phyloP scores from a whole-genome alignment of 1,140 invertebrate species.

The Diprion similis region DNA sequence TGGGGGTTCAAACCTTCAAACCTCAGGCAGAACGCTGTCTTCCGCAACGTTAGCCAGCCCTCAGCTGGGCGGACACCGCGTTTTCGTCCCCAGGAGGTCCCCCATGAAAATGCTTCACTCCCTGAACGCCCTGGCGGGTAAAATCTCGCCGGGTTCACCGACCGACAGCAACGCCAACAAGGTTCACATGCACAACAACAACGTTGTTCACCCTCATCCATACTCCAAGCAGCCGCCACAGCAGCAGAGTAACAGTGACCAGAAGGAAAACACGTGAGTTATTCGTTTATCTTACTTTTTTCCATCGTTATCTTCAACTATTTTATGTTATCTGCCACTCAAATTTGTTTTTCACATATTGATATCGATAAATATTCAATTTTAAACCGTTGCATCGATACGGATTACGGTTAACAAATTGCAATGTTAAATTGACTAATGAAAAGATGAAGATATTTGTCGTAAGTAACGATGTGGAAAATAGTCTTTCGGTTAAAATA shows the following conservation, averaged over 20 bases:
- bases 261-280: conserved; percentile 60
- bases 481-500: no score
- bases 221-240: conserved; percentile 53
- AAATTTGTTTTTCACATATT: no score
- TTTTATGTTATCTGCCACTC: no score
- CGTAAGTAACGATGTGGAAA: no score
- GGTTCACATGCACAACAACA: conserved; percentile 66
- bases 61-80: conserved; percentile 39
- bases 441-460: no score
- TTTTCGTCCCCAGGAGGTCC: conserved; percentile 39
- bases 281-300: no score
- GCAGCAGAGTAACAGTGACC: conserved; percentile 49
- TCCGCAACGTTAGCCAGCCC: conserved; percentile 41
- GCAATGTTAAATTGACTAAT: no score
- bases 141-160: conserved; percentile 75
- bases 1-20: conserved; percentile 51
- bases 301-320: no score
- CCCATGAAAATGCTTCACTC: conserved; percentile 76
- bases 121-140: conserved; percentile 79
- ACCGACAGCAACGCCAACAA: conserved; percentile 61
- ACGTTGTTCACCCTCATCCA: conserved; percentile 58
- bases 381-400: no score
- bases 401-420: no score
- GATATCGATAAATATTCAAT: no score
- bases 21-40: conserved; percentile 46